Conservation (phyloP, 2,888 invertebrate species). For the Molorchus minor region DNA sequence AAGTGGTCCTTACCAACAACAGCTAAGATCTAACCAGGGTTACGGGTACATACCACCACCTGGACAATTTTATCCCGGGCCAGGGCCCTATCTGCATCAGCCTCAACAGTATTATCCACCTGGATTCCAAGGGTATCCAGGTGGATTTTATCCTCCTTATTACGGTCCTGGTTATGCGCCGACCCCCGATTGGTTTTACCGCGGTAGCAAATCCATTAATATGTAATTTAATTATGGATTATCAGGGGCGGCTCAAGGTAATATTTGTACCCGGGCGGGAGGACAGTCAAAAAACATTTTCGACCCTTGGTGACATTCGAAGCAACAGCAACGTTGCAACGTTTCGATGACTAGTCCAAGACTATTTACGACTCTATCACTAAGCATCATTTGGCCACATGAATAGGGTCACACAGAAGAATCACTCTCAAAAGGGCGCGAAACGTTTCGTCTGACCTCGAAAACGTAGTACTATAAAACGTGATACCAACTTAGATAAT, state of each 20-base stretch:
- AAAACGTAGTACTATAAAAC: too few relatives aligned
- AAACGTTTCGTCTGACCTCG: too few relatives aligned
- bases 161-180: constrained; percentile 5
- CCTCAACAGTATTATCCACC: neutral
- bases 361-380: too few relatives aligned
- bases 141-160: neutral
- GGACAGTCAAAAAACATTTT: neutral
- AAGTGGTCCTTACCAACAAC: neutral
- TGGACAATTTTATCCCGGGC: constrained; percentile 10
- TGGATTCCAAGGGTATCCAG: neutral
- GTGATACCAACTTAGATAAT: too few relatives aligned
- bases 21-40: neutral
- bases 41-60: constrained; percentile 5
- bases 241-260: too few relatives aligned
- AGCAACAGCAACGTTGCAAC: neutral
- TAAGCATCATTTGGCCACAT: neutral
- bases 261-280: neutral
- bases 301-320: neutral
- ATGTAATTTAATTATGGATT: neutral
- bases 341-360: too few relatives aligned
- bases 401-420: neutral
- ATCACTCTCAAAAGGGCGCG: too few relatives aligned
- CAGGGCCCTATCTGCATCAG: neutral
- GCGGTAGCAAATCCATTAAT: constrained; percentile 6
- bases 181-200: neutral